phyloP scores from a whole-genome alignment of 2,797 vertebrate species.

The Hypotaenidia okinawae region DNA sequence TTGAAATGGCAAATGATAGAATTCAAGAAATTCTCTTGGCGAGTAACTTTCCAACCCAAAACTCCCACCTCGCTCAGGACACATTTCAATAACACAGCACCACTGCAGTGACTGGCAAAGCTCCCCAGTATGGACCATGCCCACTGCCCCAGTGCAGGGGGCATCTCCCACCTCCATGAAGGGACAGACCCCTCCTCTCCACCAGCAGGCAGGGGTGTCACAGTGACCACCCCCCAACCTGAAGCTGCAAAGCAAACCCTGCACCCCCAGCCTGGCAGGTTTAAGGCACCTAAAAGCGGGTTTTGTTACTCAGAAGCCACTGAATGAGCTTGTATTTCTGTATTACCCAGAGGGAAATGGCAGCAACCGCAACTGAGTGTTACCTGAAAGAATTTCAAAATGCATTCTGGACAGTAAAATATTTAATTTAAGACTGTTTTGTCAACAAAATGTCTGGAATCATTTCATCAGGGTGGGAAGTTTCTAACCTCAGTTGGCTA shows the following conservation, averaged over 20 bases:
- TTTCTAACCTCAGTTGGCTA: constrained; percentile 3
- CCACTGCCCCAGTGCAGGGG: too few species aligned
- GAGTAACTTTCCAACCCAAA: not conserved
- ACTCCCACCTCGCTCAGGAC: not conserved
- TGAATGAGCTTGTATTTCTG: not conserved
- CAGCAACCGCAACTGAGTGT: not conserved
- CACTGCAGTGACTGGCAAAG: not conserved
- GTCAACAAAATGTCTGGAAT: not conserved
- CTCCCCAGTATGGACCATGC: not conserved
- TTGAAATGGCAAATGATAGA: not conserved
- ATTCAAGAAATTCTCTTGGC: not conserved
- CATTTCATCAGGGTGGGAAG: not conserved
- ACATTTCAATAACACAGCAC: not conserved
- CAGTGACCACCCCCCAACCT: not conserved
- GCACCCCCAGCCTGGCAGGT: not conserved
- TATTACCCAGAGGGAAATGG: not conserved
- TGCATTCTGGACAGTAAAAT: not conserved
- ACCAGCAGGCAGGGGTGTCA: not conserved
- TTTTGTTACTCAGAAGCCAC: not conserved
- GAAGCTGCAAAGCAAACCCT: not conserved
- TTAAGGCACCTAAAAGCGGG: not conserved
- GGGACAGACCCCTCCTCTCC: not conserved
- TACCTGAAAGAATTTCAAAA: constrained; percentile 26
- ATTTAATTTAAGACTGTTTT: constrained; percentile 10
- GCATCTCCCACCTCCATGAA: not conserved